A percentile compares a stretch with the other conserved stretches of the same genome.
These are phyloP conservation scores for Glaucidium brasilianum DNA, from an alignment of 2,113 vertebrate genomes.

Conservation along the genomic window DNA sequence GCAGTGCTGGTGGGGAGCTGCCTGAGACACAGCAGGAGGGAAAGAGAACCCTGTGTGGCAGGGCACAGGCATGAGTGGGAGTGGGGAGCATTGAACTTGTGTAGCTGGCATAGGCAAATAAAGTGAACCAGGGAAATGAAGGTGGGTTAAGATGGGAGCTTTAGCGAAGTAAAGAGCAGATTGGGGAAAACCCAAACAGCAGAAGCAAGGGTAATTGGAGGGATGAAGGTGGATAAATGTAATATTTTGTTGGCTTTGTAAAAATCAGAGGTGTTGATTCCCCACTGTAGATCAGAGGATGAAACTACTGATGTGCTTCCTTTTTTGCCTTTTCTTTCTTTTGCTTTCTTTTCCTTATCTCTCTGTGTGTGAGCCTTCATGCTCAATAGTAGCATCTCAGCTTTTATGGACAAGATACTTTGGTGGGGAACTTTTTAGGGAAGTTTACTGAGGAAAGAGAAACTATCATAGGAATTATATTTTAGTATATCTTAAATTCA, in stretches of 20 bases:
- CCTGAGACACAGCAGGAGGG: background rate
- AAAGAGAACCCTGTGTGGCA: fast-evolving
- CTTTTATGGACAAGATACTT: background rate
- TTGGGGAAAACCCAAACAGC: background rate
- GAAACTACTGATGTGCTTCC: background rate
- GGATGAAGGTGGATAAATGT: background rate
- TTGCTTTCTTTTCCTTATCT: background rate
- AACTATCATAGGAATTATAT: background rate
- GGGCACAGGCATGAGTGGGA: fast-evolving
- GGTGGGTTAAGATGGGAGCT: background rate
- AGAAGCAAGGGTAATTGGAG: background rate
- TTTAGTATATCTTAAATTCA: background rate
- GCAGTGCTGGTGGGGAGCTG: background rate
- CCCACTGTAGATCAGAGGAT: background rate
- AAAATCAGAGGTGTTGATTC: background rate
- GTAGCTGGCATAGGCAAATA: background rate
- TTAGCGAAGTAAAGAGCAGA: background rate
- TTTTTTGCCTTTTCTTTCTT: background rate
- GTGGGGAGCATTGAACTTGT: background rate
- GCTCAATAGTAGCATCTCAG: background rate
- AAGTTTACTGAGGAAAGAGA: background rate
- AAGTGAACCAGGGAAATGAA: background rate
- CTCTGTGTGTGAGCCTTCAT: background rate
- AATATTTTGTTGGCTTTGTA: background rate
- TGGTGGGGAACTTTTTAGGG: background rate